phyloP scores from a whole-genome alignment of 1,140 invertebrate genomes.

The Adoxophyes honmai region DNA sequence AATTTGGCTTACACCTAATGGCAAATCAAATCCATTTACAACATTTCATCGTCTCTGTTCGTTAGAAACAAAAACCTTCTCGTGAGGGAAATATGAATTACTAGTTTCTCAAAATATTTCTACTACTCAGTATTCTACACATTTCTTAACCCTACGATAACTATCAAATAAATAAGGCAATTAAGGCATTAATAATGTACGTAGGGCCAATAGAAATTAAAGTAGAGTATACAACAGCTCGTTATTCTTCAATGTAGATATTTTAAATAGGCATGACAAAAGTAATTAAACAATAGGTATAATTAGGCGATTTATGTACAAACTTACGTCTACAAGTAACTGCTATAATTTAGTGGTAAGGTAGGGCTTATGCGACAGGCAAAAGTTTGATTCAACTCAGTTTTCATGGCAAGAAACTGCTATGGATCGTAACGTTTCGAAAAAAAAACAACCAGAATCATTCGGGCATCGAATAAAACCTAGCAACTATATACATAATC shows the following conservation, averaged over 20 bases:
- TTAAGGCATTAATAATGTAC: neutral
- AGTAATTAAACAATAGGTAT: neutral
- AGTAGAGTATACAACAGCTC: neutral
- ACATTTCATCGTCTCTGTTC: no score
- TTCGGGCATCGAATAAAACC: no score
- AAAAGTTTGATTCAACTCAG: neutral
- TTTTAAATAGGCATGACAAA: neutral
- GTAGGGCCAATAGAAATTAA: neutral
- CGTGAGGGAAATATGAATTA: no score
- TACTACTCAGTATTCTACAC: no score
- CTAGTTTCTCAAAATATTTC: no score
- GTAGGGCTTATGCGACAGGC: conserved; percentile 20
- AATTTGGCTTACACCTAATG: no score
- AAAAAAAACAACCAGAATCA: no score
- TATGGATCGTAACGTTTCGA: neutral
- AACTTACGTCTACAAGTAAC: conserved; percentile 21
- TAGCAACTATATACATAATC: no score
- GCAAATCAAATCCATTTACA: no score
- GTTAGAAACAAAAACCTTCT: no score
- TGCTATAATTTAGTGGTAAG: conserved; percentile 43
- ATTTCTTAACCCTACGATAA: neutral
- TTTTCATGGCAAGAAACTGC: conserved; percentile 32
- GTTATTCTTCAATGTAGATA: no score
- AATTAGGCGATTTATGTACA: conserved; percentile 7
- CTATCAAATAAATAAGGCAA: conserved; percentile 8